A percentile compares a stretch with the other conserved stretches of the same genome.
phyloP scores from a whole-genome alignment of 1,140 invertebrate species.

The Calephelis nemesis region DNA sequence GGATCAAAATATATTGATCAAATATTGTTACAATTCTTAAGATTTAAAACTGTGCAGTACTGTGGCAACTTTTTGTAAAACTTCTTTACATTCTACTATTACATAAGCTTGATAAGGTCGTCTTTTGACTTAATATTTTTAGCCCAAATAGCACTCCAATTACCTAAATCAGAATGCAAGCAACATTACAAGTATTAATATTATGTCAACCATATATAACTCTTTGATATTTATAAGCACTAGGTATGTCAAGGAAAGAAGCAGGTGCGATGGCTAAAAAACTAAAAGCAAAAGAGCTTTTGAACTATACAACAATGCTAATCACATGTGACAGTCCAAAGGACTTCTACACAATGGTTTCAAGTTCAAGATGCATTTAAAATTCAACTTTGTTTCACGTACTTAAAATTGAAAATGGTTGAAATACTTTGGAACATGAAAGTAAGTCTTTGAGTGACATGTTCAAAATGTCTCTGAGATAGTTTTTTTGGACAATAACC shows the following conservation, averaged over 20 bases:
- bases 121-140: too few species aligned
- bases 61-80: too few species aligned
- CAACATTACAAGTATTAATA: too few species aligned
- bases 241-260: conserved; percentile 1
- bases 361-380: background rate
- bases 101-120: too few species aligned
- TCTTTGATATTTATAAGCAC: background rate
- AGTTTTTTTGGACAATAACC: conserved; percentile 68
- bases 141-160: too few species aligned
- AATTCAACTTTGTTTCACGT: conserved; percentile 18
- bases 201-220: background rate
- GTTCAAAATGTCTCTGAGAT: conserved; percentile 72
- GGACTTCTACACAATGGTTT: conserved; percentile 60
- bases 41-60: too few species aligned
- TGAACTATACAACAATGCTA: conserved; percentile 10
- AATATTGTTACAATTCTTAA: too few species aligned
- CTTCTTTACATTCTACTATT: too few species aligned
- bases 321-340: conserved; percentile 21
- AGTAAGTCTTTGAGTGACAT: conserved; percentile 63
- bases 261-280: conserved; percentile 6
- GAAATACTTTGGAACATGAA: conserved; percentile 24
- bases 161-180: too few species aligned
- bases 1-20: too few species aligned
- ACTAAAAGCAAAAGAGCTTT: conserved; percentile 15
- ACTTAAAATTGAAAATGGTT: conserved; percentile 38